Conservation (phyloP, 2,797 vertebrate species). For the Notamacropus eugenii region DNA sequence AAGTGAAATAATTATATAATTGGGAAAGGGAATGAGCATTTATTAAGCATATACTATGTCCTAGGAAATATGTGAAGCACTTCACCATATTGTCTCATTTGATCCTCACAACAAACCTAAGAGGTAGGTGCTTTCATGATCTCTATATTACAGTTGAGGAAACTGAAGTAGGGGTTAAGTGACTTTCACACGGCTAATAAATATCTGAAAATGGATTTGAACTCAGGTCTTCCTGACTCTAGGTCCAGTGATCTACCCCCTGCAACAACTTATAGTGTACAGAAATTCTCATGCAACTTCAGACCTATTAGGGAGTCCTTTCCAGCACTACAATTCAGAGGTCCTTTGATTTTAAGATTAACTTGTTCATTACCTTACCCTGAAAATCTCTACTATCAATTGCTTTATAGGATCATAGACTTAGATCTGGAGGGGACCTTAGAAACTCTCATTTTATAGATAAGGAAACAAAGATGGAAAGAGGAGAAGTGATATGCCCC, state of each 20-base stretch:
- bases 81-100: not conserved
- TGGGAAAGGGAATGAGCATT: not conserved
- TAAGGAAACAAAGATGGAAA: not conserved
- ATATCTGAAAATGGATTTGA: not conserved
- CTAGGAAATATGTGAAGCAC: not conserved
- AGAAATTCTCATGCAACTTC: no score
- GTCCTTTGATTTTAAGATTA: not conserved
- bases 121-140: not conserved
- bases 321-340: not conserved
- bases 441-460: not conserved
- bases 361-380: not conserved
- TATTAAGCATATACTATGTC: not conserved
- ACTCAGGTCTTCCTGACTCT: not conserved
- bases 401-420: not conserved
- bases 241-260: not conserved
- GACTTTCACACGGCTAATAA: not conserved
- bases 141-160: not conserved
- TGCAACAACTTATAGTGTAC: not conserved
- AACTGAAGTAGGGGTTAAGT: not conserved
- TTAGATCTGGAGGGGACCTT: not conserved
- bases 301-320: not conserved
- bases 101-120: not conserved
- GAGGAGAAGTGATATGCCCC: not conserved
- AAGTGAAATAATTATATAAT: not conserved
- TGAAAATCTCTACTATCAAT: not conserved